These are phyloP conservation scores for Busseola fusca DNA, from an alignment of 2,888 invertebrate genomes.

Conservation along the genomic window DNA sequence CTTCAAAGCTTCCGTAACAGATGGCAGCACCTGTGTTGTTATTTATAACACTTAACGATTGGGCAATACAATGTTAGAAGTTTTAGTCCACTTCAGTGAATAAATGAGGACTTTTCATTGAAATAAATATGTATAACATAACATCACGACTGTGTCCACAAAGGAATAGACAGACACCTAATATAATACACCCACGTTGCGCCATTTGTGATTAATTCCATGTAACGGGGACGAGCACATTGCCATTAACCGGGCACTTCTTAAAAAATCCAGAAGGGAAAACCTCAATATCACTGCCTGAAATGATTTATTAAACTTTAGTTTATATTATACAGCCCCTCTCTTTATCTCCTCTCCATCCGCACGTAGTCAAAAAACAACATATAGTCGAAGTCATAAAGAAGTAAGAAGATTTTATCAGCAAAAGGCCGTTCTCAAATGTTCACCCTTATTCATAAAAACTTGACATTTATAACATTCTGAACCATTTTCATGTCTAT, in stretches of 20 bases:
- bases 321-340: not conserved
- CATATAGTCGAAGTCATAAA: slow-evolving; percentile 6
- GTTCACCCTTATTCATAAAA: slow-evolving; percentile 20
- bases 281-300: not conserved
- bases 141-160: not conserved
- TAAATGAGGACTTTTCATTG: not conserved
- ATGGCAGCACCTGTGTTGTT: slow-evolving; percentile 6
- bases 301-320: not conserved
- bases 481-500: slow-evolving; percentile 27
- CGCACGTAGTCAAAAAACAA: not conserved
- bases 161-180: not conserved
- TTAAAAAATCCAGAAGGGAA: not conserved
- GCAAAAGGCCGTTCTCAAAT: slow-evolving; percentile 4
- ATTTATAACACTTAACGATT: not conserved
- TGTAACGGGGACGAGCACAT: not conserved
- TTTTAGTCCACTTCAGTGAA: not conserved
- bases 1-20: not conserved
- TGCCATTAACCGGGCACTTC: not conserved
- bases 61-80: not conserved
- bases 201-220: not conserved
- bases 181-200: not conserved
- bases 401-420: slow-evolving; percentile 26
- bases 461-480: slow-evolving; percentile 31
- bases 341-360: not conserved
- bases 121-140: not conserved